Percentiles rank a stretch among this genome's conserved stretches.
phyloP scores from a whole-genome alignment of 2,797 vertebrate species.

The Atherinosoma microstoma region DNA sequence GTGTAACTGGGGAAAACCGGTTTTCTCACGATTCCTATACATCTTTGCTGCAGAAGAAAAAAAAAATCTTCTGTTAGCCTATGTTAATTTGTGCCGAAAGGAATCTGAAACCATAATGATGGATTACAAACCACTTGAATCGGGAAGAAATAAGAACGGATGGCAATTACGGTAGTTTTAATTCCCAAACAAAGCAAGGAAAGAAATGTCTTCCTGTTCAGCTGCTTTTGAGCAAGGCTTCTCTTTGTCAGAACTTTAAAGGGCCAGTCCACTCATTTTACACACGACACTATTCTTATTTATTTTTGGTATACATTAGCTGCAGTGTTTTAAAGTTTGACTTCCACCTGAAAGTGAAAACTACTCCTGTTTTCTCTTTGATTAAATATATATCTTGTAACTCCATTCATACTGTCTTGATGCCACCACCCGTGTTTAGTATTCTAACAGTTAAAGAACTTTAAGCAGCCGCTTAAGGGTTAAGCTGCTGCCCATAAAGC shows the following conservation, averaged over 20 bases:
- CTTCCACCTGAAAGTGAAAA: background rate
- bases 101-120: background rate
- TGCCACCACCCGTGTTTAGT: background rate
- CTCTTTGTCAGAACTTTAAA: background rate
- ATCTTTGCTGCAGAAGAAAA: background rate
- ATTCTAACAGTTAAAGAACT: conserved; percentile 1
- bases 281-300: background rate
- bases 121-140: background rate
- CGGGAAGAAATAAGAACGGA: background rate
- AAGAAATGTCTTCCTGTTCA: background rate
- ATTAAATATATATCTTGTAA: background rate
- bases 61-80: background rate
- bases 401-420: background rate
- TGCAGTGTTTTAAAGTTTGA: background rate
- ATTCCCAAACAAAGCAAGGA: background rate
- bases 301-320: background rate
- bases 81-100: background rate
- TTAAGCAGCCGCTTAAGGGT: conserved; percentile 4
- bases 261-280: background rate
- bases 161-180: background rate
- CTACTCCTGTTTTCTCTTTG: fast-evolving
- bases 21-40: conserved; percentile 26
- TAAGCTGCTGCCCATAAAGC: background rate
- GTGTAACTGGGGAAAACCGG: conserved; percentile 42
- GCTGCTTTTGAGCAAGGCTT: conserved; percentile 6